Conservation (phyloP, 2,888 invertebrate genomes). For the Orthonevra nobilis region DNA sequence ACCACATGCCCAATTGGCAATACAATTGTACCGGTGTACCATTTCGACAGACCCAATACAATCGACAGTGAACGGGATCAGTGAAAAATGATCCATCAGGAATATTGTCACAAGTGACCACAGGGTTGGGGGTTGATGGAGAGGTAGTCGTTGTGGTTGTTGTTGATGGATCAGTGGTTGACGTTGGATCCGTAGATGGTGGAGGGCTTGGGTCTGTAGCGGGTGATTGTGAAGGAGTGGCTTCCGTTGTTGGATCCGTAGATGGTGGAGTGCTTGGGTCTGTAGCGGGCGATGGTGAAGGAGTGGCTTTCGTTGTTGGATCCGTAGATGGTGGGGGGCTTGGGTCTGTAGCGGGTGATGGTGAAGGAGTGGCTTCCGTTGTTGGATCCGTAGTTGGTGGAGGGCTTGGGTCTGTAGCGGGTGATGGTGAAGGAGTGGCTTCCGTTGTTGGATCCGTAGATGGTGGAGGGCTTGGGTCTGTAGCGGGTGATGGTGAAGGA, state of each 20-base stretch:
- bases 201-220: not conserved
- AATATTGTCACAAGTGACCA: constrained; percentile 21
- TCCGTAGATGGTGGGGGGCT: not conserved
- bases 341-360: not conserved
- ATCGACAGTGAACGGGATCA: constrained; percentile 39
- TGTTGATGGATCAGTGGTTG: too few species aligned
- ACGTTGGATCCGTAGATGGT: not conserved
- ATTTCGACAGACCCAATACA: constrained; percentile 55
- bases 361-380: not conserved
- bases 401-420: not conserved
- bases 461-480: not conserved
- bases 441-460: constrained; percentile 7
- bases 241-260: constrained; percentile 9
- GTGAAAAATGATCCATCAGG: constrained; percentile 44
- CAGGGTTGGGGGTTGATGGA: not conserved
- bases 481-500: not conserved
- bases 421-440: not conserved
- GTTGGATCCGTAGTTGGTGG: constrained; percentile 1
- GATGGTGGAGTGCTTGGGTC: not conserved
- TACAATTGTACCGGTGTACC: constrained; percentile 9
- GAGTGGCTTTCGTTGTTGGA: not conserved
- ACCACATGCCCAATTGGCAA: constrained; percentile 47
- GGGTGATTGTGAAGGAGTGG: not conserved
- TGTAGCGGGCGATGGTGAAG: not conserved
- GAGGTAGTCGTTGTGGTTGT: not conserved